Base-by-base conservation (phyloP, 1,140 invertebrate species). In the Papilio glaucus region DNA sequence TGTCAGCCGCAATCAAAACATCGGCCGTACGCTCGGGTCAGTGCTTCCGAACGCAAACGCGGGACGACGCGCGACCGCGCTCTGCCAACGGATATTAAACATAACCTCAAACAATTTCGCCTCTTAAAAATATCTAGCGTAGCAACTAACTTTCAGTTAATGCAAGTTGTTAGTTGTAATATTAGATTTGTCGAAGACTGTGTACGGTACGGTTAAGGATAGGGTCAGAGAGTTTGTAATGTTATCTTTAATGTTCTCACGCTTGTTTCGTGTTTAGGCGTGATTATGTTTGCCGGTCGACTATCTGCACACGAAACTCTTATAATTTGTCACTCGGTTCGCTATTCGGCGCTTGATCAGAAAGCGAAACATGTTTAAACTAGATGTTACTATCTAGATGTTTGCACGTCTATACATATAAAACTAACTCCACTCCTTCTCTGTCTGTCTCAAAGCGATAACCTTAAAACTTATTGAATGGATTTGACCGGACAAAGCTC, bases 1-100 rank as follows among this genome's bases (percentile, higher is more conserved):
- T 89, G 89, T 90, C 87, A 89, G 85, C 69, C 83, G 79, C 84
- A 92, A 92, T 92, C 90, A 91, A 90, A 92, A 90, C 86, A 91
- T 85, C 82, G 83, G 74, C 72, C 74, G 73, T 70, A 65, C 67
- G 82, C 82, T 73, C 90, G 87, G 89, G 90, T 92, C 90, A 89
- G 77, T 82, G 90, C 87, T 88, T 89, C 85, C 76, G 83, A 85
- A 84, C 80, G 83, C 80, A 91, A 90, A 92, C 82, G 78, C 78
- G 80, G 77, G 77, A 82, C 84, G 90, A 92, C 90, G 81, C 80
- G 84, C 77, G 79, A 82, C 29, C 29, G 29, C 78, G 74, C 81
- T 82, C 77, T 77, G 72, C 29, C 74, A 69, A 65, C 75, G 62
- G 63, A 73, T 49, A 71, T 75, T 74, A 57, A 57, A 57, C 49